These are phyloP conservation scores for Pollimyrus isidori DNA, from an alignment of 2,113 vertebrate genomes.

Conservation along the genomic window DNA sequence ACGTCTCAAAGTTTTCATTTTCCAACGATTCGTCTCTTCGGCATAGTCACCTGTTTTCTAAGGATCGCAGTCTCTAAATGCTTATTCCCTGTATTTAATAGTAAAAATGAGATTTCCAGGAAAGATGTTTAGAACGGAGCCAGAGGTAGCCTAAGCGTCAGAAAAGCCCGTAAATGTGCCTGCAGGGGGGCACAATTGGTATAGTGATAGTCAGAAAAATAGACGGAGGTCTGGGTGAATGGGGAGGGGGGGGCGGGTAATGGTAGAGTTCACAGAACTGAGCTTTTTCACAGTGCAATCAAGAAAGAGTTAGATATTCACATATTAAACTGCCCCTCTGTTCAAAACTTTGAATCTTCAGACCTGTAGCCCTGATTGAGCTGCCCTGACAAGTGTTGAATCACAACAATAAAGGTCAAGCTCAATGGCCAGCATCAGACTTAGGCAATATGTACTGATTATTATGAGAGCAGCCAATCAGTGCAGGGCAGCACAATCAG, in stretches of 20 bases:
- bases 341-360: not conserved
- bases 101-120: not conserved
- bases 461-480: constrained; percentile 25
- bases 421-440: not conserved
- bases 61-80: not conserved
- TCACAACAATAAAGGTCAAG: not conserved
- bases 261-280: not conserved
- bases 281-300: not conserved
- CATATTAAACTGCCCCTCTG: not conserved
- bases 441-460: constrained; percentile 20
- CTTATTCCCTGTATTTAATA: not conserved
- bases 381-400: not conserved
- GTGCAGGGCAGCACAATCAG: constrained; percentile 37
- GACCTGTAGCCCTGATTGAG: not conserved
- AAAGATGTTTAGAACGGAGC: not conserved
- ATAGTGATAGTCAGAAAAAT: not conserved
- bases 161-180: not conserved
- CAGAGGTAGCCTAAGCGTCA: not conserved
- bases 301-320: not conserved
- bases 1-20: not conserved
- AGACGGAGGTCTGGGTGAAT: not conserved
- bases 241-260: too few species aligned
- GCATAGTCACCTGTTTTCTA: not conserved
- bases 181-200: not conserved
- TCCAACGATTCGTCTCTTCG: not conserved